Evolutionary conservation across 1,140 invertebrate genomes (phyloP).

Genomic region (Pinna nobilis): DNA sequence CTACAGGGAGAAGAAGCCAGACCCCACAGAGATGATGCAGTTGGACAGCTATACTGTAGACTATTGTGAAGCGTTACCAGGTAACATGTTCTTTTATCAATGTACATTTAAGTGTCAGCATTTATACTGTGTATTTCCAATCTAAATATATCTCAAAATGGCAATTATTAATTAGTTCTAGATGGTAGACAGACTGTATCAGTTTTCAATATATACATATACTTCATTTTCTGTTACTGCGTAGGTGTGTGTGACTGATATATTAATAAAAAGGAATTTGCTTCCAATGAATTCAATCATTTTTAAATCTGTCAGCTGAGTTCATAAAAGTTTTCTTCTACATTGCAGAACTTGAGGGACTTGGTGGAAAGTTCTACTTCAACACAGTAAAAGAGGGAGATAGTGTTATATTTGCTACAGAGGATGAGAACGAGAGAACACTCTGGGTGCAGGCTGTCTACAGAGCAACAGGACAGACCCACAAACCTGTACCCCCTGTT

Average conservation of each 20-base stretch:
- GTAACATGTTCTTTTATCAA: slow-evolving; percentile 34
- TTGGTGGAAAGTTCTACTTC: slow-evolving; percentile 81
- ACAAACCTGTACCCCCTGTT: slow-evolving; percentile 93
- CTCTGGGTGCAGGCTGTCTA: slow-evolving; percentile 98
- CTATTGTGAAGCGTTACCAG: slow-evolving; percentile 90
- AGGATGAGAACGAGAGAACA: slow-evolving; percentile 98
- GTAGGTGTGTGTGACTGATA: too few relatives aligned
- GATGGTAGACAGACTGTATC: too few relatives aligned
- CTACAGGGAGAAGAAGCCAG: slow-evolving; percentile 99
- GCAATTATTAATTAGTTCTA: too few relatives aligned
- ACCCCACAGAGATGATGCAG: slow-evolving; percentile 99
- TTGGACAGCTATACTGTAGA: slow-evolving; percentile 99
- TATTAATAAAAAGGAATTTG: too few relatives aligned
- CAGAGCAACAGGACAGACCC: slow-evolving; percentile 97
- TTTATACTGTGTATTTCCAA: too few relatives aligned
- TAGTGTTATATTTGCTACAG: slow-evolving; percentile 96
- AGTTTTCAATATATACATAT: too few relatives aligned
- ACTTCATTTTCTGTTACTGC: too few relatives aligned
- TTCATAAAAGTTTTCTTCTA: neutral
- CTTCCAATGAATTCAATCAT: too few relatives aligned
- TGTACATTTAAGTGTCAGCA: too few relatives aligned
- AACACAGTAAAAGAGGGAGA: slow-evolving; percentile 99
- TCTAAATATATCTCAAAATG: too few relatives aligned
- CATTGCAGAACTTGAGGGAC: neutral
- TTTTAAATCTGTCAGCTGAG: neutral